Base-by-base conservation (phyloP, 2,113 vertebrate species). In the Butorides virescens region DNA sequence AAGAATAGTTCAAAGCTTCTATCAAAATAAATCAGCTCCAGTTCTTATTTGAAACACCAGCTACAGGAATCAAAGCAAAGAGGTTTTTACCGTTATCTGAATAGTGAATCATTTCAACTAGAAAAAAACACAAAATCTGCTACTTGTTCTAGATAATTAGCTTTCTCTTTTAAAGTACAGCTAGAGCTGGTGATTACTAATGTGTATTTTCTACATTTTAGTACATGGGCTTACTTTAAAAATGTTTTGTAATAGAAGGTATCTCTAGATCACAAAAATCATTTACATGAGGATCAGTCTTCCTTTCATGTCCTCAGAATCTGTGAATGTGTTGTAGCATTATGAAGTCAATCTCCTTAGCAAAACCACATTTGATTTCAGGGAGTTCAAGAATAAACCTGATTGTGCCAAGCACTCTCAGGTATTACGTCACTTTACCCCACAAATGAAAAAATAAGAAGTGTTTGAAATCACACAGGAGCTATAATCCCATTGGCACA, bases 381-480 rank as follows among this genome's bases (percentile, higher is more conserved):
- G 20, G 7, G 21, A 42, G 13, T 67, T 84, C 52, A 63, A 44
- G 37, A 77, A 50, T 49, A 55, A 91, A 87, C 10, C 15, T 63
- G 14, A 44, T 81, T 81, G 47, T 1, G 0, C 4, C 49, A 75
- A 71, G 26, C 5, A 20, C 8, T 42, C 19, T 50, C 7, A 29
- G 7, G 2, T 26, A 21, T 42, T 2, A 0, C 0, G 0, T 61
- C 36, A 37, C 22, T 85, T 92, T 75, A 72, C 10, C 7, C 5
- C 7, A 44, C 9, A 63, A 90, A 81, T 18, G 6, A n/a, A 49
- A 82, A 80, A 63, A 23, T 25, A 34, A 44, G 2, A 77, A 59
- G 15, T 22, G 4, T 61, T 84, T 89, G 42, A 94, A 81, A 75
- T 75, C 63, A 32, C 20, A 27, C 2, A 26, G 10, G 13, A 76